These are phyloP conservation scores for Diglossa cyanea DNA, from an alignment of 2,797 vertebrate genomes.

Conservation along the genomic window DNA sequence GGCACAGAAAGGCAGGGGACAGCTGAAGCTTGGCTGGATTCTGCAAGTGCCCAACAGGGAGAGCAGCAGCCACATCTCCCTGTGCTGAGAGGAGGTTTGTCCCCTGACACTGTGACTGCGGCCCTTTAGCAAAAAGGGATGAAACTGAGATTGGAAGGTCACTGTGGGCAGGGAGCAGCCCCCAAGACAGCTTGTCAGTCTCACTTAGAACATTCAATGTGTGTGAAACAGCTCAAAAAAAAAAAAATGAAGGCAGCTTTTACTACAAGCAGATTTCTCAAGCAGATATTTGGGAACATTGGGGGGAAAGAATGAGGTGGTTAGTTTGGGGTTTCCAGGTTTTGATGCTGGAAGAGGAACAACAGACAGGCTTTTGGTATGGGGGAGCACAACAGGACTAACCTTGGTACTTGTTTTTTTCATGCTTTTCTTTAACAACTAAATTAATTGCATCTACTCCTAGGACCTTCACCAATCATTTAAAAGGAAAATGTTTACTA, in stretches of 20 bases:
- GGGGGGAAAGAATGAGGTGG: neutral
- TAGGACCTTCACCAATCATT: neutral
- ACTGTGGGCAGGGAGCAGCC: no score
- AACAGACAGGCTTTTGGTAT: neutral
- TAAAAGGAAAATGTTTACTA: slow-evolving; percentile 11
- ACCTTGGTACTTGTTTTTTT: neutral
- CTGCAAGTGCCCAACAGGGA: rapidly evolving
- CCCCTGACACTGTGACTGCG: neutral
- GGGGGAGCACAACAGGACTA: neutral
- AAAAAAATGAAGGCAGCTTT: neutral
- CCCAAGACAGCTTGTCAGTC: no score
- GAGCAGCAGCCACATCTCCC: rapidly evolving
- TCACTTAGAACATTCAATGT: no score
- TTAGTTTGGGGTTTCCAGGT: neutral
- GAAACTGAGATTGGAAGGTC: neutral
- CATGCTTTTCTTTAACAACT: neutral
- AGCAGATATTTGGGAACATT: neutral
- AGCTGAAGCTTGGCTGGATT: neutral
- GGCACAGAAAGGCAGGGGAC: neutral
- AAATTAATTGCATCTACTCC: neutral
- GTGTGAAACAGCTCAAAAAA: no score
- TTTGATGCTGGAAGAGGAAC: neutral
- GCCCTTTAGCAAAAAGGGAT: neutral
- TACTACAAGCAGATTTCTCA: neutral
- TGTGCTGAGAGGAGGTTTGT: neutral